Percentiles rank a stretch among this genome's conserved stretches.
These are phyloP conservation scores for Papilio aristodemus DNA, from an alignment of 1,140 invertebrate genomes.

Conservation along the genomic window DNA sequence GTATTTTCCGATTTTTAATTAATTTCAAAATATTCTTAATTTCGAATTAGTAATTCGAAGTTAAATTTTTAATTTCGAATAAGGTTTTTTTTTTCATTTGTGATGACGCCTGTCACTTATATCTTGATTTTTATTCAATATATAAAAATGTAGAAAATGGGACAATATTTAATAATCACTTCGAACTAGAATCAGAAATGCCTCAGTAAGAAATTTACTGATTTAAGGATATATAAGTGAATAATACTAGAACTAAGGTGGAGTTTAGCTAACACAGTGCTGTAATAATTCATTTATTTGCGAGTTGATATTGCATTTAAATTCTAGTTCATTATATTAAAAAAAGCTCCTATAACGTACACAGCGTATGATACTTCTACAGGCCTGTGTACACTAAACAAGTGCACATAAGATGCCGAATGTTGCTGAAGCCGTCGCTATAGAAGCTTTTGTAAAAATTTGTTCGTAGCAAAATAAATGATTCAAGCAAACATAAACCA, in stretches of 20 bases:
- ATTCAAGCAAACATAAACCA: conserved; percentile 20
- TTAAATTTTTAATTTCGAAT: no score
- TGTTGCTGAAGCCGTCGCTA: conserved; percentile 48
- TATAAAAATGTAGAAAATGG: background rate
- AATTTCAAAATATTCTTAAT: no score
- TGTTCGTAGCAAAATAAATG: conserved; percentile 23
- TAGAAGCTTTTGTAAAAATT: conserved; percentile 47
- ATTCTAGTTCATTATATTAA: conserved; percentile 37
- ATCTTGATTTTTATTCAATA: background rate
- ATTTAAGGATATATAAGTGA: background rate
- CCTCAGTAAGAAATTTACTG: background rate
- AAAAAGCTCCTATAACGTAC: conserved; percentile 47
- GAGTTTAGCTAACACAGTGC: conserved; percentile 1
- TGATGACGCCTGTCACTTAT: background rate
- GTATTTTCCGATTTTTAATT: no score
- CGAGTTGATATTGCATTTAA: conserved; percentile 25
- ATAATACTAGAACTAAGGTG: conserved; percentile 13
- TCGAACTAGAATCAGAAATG: conserved; percentile 15
- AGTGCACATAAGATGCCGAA: conserved; percentile 32
- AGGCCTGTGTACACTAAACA: conserved; percentile 29
- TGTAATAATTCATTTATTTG: background rate
- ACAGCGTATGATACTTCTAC: conserved; percentile 6
- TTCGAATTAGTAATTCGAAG: no score
- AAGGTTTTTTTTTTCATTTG: background rate
- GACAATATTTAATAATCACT: background rate